phyloP scores from a whole-genome alignment of 1,140 invertebrate species.

The Drosophila arizonae region DNA sequence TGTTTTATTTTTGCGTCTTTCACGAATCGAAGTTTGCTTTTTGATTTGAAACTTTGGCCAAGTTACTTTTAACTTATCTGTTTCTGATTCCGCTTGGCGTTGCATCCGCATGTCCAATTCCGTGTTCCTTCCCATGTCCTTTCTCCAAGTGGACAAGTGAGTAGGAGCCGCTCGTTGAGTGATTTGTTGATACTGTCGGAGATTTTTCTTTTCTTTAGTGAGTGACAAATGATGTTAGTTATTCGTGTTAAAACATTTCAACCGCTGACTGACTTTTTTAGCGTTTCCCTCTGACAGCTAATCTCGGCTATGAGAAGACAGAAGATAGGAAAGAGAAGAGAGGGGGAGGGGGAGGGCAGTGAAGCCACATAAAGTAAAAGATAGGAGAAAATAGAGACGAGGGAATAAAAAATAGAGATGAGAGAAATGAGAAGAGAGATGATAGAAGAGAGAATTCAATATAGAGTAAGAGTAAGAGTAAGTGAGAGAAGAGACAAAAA shows the following conservation, averaged over 20 bases:
- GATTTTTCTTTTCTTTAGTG: slow-evolving; percentile 37
- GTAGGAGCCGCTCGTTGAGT: slow-evolving; percentile 24
- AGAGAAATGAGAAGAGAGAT: no score
- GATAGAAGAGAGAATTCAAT: no score
- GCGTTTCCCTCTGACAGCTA: slow-evolving; percentile 9
- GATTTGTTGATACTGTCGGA: slow-evolving; percentile 45
- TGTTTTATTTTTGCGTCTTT: slow-evolving; percentile 14
- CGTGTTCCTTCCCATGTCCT: slow-evolving; percentile 29
- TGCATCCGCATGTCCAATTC: slow-evolving; percentile 32
- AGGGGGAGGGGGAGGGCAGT: no score
- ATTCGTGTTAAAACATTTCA: slow-evolving; percentile 25
- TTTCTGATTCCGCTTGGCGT: slow-evolving; percentile 58
- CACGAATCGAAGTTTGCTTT: slow-evolving; percentile 32
- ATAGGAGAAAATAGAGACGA: no score
- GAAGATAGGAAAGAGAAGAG: no score
- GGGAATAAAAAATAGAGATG: no score
- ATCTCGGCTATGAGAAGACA: neutral
- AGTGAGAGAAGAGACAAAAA: no score
- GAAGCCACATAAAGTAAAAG: no score
- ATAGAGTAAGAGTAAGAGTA: no score
- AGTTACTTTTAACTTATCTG: slow-evolving; percentile 59
- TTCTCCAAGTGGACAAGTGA: slow-evolving; percentile 35
- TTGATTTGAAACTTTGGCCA: slow-evolving; percentile 53
- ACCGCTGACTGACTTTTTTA: slow-evolving; percentile 8
- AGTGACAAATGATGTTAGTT: slow-evolving; percentile 49